A percentile compares a stretch with the other conserved stretches of the same genome.
Evolutionary conservation across 2,113 vertebrate species (phyloP).

Genomic region (Campylomormyrus tamandua): DNA sequence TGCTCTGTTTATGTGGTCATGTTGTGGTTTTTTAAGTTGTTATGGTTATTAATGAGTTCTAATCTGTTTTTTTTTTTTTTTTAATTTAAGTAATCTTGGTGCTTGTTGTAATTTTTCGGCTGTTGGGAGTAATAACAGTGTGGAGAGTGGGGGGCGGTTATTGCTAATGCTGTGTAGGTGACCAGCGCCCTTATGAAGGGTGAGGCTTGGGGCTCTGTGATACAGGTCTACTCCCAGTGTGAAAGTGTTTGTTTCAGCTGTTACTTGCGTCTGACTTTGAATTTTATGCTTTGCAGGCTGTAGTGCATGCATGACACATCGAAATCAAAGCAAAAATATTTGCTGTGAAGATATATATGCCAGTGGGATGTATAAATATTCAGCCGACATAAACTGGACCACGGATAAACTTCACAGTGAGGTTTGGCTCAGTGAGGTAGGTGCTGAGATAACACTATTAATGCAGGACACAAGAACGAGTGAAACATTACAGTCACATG

Average conservation of each 20-base stretch:
- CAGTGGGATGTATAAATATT: background rate
- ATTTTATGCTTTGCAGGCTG: background rate
- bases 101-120: background rate
- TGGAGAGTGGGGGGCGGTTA: background rate
- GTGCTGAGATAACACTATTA: background rate
- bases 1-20: background rate
- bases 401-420: background rate
- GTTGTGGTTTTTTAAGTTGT: no score
- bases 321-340: background rate
- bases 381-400: background rate
- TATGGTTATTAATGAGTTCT: background rate
- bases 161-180: background rate
- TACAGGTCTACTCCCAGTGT: background rate
- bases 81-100: background rate
- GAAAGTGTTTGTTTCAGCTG: no score
- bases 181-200: background rate
- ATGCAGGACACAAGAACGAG: background rate
- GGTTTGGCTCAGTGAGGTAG: background rate
- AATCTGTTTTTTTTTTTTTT: background rate
- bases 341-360: background rate
- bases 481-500: background rate
- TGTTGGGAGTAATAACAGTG: background rate
- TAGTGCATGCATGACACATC: no score
- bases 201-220: background rate
- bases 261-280: no score